Evolutionary conservation across 2,888 invertebrate species (phyloP).

Genomic region (Drosophila pseudotakahashii): DNA sequence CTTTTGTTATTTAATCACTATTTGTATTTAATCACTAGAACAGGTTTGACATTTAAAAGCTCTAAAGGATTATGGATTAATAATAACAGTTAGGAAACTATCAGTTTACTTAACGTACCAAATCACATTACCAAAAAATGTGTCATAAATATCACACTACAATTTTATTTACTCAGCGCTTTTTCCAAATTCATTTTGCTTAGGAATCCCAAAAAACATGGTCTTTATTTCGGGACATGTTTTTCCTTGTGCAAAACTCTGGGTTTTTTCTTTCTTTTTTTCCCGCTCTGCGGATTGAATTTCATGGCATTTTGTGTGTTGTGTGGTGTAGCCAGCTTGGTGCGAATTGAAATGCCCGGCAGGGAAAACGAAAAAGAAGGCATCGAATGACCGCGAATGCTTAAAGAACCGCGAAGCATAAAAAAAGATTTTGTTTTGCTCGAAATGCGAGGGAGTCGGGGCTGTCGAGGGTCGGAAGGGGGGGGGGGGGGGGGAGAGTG

Average conservation of each 20-base stretch:
- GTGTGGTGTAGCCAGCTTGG: slow-evolving; percentile 23
- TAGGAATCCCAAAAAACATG: background rate
- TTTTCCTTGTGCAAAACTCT: slow-evolving; percentile 13
- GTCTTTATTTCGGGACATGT: background rate
- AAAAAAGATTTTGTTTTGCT: slow-evolving; percentile 35
- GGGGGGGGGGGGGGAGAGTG: background rate
- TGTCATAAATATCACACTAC: background rate
- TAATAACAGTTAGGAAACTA: too few relatives aligned
- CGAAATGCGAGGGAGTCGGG: slow-evolving; percentile 29
- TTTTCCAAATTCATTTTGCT: slow-evolving; percentile 1
- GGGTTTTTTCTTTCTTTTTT: slow-evolving; percentile 13
- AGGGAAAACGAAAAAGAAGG: slow-evolving; percentile 14
- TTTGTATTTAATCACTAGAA: too few relatives aligned
- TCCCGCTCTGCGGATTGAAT: slow-evolving; percentile 33
- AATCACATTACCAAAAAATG: background rate
- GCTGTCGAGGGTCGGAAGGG: slow-evolving; percentile 15
- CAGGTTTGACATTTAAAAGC: too few relatives aligned
- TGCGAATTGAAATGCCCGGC: slow-evolving; percentile 38
- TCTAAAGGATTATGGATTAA: too few relatives aligned
- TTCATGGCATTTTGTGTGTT: slow-evolving; percentile 37
- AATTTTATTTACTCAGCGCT: background rate
- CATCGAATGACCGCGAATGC: slow-evolving; percentile 49
- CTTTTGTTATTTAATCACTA: too few relatives aligned
- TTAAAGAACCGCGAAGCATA: slow-evolving; percentile 21
- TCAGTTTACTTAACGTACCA: too few relatives aligned